Evolutionary conservation across 2,888 invertebrate genomes (phyloP).

Genomic region (Sepiola atlantica): DNA sequence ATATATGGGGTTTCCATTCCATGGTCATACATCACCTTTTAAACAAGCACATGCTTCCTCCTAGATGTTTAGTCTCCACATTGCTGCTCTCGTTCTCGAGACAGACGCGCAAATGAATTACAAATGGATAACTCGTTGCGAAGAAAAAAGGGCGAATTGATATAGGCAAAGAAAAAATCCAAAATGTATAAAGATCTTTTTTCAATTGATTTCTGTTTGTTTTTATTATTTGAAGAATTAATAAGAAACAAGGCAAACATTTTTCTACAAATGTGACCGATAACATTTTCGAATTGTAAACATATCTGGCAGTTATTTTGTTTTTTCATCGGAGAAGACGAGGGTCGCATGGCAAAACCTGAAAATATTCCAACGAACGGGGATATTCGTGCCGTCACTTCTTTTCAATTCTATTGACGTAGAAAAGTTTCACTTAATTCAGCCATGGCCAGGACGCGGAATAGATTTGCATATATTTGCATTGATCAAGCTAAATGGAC

Average conservation of each 20-base stretch:
- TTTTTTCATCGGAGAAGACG: too few relatives aligned
- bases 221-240: too few relatives aligned
- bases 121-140: neutral
- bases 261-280: too few relatives aligned
- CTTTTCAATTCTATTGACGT: neutral
- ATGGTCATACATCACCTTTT: too few relatives aligned
- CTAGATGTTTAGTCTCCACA: too few relatives aligned
- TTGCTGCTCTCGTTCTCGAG: neutral
- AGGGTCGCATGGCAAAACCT: neutral
- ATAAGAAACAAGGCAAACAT: too few relatives aligned
- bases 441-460: neutral
- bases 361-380: neutral
- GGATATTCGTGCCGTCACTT: neutral
- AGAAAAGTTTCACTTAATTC: neutral
- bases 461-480: constrained; percentile 32
- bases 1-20: too few relatives aligned
- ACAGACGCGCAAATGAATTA: constrained; percentile 32
- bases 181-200: neutral
- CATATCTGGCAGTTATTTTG: too few relatives aligned
- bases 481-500: neutral
- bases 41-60: too few relatives aligned
- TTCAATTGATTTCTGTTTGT: neutral
- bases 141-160: neutral
- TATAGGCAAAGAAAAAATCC: neutral
- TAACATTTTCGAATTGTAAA: too few relatives aligned